A percentile compares a stretch with the other conserved stretches of the same genome.
Evolutionary conservation across 1,140 invertebrate species (phyloP).

Genomic region (Magallana gigas): DNA sequence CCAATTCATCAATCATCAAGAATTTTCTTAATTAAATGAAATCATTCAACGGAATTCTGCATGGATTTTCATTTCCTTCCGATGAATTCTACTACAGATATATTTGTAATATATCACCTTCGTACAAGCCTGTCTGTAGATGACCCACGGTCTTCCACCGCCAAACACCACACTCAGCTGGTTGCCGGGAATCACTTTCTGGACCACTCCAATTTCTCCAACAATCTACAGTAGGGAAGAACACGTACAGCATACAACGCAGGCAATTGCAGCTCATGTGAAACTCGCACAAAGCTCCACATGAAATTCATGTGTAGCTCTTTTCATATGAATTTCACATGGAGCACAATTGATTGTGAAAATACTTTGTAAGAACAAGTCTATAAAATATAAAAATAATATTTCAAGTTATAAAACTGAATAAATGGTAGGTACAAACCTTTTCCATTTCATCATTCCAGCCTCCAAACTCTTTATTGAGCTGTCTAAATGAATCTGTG

Average conservation of each 20-base stretch:
- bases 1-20: too few species aligned
- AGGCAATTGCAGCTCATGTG: too few species aligned
- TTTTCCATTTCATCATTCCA: conserved; percentile 93
- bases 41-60: neutral
- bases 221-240: neutral
- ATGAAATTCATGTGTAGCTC: too few species aligned
- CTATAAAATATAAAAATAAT: too few species aligned
- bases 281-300: too few species aligned
- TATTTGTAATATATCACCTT: conserved; percentile 13
- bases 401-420: too few species aligned
- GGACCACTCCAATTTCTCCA: conserved; percentile 17
- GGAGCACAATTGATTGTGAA: too few species aligned
- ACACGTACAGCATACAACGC: too few species aligned
- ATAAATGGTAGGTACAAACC: conserved; percentile 65
- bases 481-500: conserved; percentile 84
- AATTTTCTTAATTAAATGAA: too few species aligned
- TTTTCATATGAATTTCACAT: too few species aligned
- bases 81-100: neutral
- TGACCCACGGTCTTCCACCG: conserved; percentile 7
- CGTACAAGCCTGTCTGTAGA: conserved; percentile 34
- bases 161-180: neutral
- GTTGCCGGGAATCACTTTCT: neutral
- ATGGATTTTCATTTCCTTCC: neutral
- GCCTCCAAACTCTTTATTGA: conserved; percentile 91
- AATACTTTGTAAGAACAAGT: too few species aligned